Evolutionary conservation across 2,888 invertebrate genomes (phyloP).

Genomic region (Eulithis testata): DNA sequence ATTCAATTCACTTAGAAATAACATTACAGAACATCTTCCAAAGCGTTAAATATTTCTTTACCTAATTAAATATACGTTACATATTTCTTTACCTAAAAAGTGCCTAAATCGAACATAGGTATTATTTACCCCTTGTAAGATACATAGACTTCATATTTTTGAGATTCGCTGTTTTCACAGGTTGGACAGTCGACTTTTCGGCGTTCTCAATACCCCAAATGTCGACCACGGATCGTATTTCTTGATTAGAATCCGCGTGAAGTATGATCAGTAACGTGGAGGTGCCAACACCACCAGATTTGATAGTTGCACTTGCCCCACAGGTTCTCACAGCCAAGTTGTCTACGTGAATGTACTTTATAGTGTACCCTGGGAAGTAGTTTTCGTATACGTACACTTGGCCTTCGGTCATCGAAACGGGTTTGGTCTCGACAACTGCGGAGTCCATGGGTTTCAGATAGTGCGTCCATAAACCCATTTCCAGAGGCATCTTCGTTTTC

Average conservation of each 20-base stretch:
- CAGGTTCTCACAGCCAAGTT: conserved; percentile 69
- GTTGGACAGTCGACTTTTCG: conserved; percentile 5
- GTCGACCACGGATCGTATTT: conserved; percentile 71
- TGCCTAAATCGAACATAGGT: conserved; percentile 39
- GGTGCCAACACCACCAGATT: conserved; percentile 62
- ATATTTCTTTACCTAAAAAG: no score
- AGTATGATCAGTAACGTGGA: conserved; percentile 66
- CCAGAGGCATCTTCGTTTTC: conserved; percentile 61
- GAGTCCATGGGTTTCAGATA: conserved; percentile 65
- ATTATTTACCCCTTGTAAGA: conserved; percentile 62
- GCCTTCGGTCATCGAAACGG: conserved; percentile 64
- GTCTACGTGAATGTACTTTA: conserved; percentile 71
- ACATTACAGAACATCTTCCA: no score
- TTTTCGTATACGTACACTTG: conserved; percentile 75
- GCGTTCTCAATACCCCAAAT: conserved; percentile 65
- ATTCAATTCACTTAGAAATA: no score
- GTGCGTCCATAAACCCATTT: conserved; percentile 64
- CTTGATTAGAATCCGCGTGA: conserved; percentile 62
- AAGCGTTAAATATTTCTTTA: no score
- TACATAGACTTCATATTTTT: conserved; percentile 56
- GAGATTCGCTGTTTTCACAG: conserved; percentile 24
- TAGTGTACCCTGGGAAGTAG: conserved; percentile 63
- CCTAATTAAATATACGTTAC: no score
- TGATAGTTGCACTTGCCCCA: conserved; percentile 65
- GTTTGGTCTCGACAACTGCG: conserved; percentile 65